Percentiles rank a stretch among this genome's conserved stretches.
Evolutionary conservation across 2,888 invertebrate species (phyloP).

Genomic region (Polydrusus tereticollis): DNA sequence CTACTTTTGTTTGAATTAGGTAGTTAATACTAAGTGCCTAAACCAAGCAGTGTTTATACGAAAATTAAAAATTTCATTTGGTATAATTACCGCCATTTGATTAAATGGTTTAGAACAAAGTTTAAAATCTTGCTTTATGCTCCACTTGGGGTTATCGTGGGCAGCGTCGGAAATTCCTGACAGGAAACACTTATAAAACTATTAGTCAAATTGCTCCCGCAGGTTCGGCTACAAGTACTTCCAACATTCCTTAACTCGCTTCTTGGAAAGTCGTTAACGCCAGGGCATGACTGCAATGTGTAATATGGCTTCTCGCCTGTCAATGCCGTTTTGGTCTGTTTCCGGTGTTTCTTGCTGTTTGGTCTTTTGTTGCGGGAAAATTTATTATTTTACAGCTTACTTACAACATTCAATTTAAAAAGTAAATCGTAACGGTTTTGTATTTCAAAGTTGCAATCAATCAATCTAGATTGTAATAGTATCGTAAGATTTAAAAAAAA

Average conservation of each 20-base stretch:
- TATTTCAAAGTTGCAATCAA: not conserved
- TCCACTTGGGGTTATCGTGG: conserved; percentile 32
- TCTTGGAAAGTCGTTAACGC: conserved; percentile 47
- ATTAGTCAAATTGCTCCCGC: conserved; percentile 61
- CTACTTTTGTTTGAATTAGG: too few species aligned
- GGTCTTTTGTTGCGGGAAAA: conserved; percentile 10
- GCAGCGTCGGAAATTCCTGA: conserved; percentile 52
- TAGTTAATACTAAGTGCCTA: too few species aligned
- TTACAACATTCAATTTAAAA: not conserved
- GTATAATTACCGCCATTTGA: not conserved
- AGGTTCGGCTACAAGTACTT: conserved; percentile 44
- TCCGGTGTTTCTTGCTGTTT: conserved; percentile 18
- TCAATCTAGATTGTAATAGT: too few species aligned
- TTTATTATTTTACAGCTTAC: conserved; percentile 10
- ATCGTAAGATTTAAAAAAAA: too few species aligned
- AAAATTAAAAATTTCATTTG: not conserved
- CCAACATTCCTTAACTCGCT: conserved; percentile 45
- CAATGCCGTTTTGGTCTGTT: conserved; percentile 36
- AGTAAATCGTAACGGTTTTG: not conserved
- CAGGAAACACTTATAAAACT: conserved; percentile 61
- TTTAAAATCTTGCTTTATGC: conserved; percentile 36
- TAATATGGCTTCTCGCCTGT: conserved; percentile 38
- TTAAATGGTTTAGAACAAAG: conserved; percentile 23
- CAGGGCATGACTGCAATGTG: conserved; percentile 44
- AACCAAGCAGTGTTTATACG: not conserved